These are phyloP conservation scores for Sesamia inferens DNA, from an alignment of 2,888 invertebrate species.

Conservation along the genomic window DNA sequence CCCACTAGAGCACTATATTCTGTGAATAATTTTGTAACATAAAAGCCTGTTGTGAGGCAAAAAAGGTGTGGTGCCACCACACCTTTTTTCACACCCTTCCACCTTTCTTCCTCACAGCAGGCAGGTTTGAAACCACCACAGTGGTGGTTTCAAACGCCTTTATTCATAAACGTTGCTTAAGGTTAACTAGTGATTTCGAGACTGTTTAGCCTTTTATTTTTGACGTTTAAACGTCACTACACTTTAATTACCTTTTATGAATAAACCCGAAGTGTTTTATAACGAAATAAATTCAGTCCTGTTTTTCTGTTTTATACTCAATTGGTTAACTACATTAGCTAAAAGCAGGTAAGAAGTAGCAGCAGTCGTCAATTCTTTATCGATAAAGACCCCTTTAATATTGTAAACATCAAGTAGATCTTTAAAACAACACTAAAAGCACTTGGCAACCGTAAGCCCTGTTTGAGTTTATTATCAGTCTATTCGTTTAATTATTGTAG, in stretches of 20 bases:
- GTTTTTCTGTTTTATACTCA: constrained; percentile 10
- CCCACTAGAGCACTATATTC: constrained; percentile 35
- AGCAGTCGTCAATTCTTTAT: background rate
- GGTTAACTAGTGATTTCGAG: no score
- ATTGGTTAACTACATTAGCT: no score
- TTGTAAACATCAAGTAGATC: constrained; percentile 32
- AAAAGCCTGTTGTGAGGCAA: constrained; percentile 1
- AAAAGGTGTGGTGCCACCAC: background rate
- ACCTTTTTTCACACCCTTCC: no score
- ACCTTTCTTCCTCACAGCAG: no score
- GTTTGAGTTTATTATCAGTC: constrained; percentile 50
- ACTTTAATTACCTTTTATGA: no score
- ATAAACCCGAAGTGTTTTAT: no score
- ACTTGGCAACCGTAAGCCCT: constrained; percentile 27
- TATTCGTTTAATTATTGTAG: constrained; percentile 49
- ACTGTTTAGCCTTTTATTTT: no score
- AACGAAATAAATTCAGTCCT: background rate
- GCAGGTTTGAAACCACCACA: no score
- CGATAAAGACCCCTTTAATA: constrained; percentile 19
- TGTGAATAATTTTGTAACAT: constrained; percentile 28
- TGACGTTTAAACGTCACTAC: no score
- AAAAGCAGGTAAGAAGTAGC: constrained; percentile 6
- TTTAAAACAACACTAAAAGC: constrained; percentile 39
- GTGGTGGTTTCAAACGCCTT: no score
- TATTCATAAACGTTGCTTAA: no score